Conservation (phyloP, 1,140 invertebrate species). For the Pomphorhynchus laevis region DNA sequence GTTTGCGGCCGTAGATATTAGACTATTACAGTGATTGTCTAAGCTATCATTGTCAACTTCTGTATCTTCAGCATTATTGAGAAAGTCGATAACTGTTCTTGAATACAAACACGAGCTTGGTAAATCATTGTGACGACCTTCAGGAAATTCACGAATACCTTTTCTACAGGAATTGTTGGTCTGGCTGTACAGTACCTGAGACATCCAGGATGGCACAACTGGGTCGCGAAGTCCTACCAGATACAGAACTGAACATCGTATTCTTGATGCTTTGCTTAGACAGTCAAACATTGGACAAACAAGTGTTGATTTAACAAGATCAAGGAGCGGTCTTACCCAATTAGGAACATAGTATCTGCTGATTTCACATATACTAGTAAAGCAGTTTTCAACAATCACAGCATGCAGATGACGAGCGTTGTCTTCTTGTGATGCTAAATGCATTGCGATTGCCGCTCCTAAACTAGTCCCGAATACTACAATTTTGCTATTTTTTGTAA, state of each 20-base stretch:
- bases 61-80: too few relatives aligned
- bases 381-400: conserved; percentile 61
- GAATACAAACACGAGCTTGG: too few relatives aligned
- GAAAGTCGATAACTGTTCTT: too few relatives aligned
- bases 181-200: conserved; percentile 28
- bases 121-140: conserved; percentile 35
- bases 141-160: conserved; percentile 18
- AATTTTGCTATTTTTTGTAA: conserved; percentile 28
- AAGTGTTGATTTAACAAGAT: conserved; percentile 5
- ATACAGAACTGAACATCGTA: conserved; percentile 13
- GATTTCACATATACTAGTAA: conserved; percentile 66
- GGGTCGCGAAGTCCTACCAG: conserved; percentile 28
- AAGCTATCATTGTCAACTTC: too few relatives aligned
- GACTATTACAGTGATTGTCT: too few relatives aligned
- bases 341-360: conserved; percentile 23
- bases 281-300: conserved; percentile 12
- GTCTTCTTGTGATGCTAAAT: conserved; percentile 32
- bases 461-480: conserved; percentile 64
- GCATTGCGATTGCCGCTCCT: conserved; percentile 46
- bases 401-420: conserved; percentile 31
- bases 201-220: conserved; percentile 43
- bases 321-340: conserved; percentile 28
- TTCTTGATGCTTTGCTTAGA: conserved; percentile 10
- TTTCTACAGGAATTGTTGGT: background rate
- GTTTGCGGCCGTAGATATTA: too few relatives aligned